phyloP scores from a whole-genome alignment of 1,140 invertebrate species.

The Macrosteles quadrilineatus region DNA sequence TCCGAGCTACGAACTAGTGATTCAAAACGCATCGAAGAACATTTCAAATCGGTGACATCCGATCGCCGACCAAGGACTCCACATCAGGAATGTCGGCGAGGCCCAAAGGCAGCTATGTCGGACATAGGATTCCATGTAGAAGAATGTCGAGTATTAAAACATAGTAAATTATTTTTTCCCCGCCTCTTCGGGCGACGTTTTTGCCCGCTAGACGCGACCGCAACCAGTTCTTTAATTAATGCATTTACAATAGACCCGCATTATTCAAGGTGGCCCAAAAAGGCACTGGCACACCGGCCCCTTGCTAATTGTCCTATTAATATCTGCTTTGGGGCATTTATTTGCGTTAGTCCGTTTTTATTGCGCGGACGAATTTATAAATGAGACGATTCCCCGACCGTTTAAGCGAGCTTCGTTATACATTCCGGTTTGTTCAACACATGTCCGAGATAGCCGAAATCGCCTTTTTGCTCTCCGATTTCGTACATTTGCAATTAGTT shows the following conservation, averaged over 20 bases:
- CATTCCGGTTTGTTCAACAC: slow-evolving; percentile 9
- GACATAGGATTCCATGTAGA: slow-evolving; percentile 13
- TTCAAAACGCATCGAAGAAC: too few species aligned
- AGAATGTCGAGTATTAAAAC: slow-evolving; percentile 12
- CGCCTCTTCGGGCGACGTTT: neutral
- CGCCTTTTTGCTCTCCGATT: neutral
- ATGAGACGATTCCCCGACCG: slow-evolving; percentile 12
- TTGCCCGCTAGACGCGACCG: neutral
- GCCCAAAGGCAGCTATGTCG: too few species aligned
- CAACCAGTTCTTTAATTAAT: slow-evolving; percentile 14
- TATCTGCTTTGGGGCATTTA: slow-evolving; percentile 17
- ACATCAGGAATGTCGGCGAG: too few species aligned
- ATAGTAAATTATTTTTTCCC: slow-evolving; percentile 20
- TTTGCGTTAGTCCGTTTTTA: slow-evolving; percentile 6
- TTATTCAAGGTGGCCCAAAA: slow-evolving; percentile 12
- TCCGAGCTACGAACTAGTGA: too few species aligned
- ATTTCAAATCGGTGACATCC: too few species aligned
- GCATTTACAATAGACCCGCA: slow-evolving; percentile 22
- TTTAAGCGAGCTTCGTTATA: neutral
- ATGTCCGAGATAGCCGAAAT: slow-evolving; percentile 2
- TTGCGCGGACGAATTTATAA: slow-evolving; percentile 14
- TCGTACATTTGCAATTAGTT: too few species aligned
- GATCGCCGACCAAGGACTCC: too few species aligned
- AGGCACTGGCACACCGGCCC: neutral
- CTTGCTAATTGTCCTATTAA: slow-evolving; percentile 15